phyloP scores from a whole-genome alignment of 2,113 vertebrate genomes.

The Pontoporia blainvillei region DNA sequence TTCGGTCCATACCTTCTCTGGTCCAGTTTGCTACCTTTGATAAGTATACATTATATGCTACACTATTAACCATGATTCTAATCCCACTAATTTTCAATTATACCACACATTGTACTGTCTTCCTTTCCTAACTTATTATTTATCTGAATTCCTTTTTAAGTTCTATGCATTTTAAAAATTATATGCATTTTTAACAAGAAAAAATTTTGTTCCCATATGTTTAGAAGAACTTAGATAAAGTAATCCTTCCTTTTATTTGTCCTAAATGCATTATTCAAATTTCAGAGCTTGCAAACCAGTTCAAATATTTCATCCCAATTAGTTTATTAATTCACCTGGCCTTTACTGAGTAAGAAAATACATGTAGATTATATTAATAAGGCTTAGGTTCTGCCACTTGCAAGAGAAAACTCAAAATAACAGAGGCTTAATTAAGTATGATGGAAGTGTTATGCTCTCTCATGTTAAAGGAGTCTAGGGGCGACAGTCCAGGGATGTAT shows the following conservation, averaged over 20 bases:
- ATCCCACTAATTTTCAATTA: not conserved
- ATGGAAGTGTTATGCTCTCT: not conserved
- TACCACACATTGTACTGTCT: not conserved
- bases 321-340: not conserved
- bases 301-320: not conserved
- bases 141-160: constrained; percentile 20
- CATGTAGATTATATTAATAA: not conserved
- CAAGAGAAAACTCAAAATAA: not conserved
- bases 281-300: not conserved
- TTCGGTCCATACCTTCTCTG: not conserved
- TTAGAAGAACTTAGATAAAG: not conserved
- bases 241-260: not conserved
- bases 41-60: not conserved
- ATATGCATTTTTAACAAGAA: not conserved
- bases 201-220: not conserved
- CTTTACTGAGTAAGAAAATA: not conserved
- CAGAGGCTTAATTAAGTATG: not conserved
- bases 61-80: not conserved
- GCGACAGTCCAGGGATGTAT: not conserved
- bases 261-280: not conserved
- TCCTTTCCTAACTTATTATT: not conserved
- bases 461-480: not conserved
- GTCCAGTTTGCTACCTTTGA: not conserved
- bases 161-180: not conserved
- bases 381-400: not conserved